Evolutionary conservation across 2,888 invertebrate genomes (phyloP).

Genomic region (Agrotis exclamationis): DNA sequence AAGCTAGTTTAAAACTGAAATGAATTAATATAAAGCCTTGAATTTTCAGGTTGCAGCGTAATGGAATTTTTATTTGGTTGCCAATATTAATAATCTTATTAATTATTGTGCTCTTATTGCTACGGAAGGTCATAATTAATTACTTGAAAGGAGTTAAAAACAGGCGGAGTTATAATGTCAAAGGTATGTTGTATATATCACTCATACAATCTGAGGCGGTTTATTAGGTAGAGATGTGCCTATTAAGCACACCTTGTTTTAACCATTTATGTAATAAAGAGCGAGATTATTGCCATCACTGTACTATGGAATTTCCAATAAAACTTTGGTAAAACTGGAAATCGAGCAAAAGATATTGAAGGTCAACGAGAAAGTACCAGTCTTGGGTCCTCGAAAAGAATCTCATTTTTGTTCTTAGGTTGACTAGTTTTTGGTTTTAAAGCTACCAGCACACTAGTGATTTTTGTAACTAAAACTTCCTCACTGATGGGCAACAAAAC

Average conservation of each 20-base stretch:
- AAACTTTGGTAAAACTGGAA: neutral
- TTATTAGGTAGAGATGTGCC: neutral
- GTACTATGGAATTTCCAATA: neutral
- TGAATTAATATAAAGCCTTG: neutral
- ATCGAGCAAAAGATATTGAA: neutral
- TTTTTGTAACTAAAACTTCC: no score
- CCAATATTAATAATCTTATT: slow-evolving; percentile 7
- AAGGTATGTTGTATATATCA: slow-evolving; percentile 54
- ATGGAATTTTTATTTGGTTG: slow-evolving; percentile 25
- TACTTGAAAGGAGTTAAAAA: slow-evolving; percentile 27
- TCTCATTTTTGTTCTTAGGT: no score
- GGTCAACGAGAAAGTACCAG: neutral
- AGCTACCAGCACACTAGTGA: no score
- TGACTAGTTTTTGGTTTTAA: no score
- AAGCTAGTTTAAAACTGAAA: neutral
- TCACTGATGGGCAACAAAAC: no score
- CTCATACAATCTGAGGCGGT: neutral
- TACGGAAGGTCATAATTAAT: slow-evolving; percentile 30
- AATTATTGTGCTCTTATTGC: slow-evolving; percentile 22
- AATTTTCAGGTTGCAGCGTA: slow-evolving; percentile 24
- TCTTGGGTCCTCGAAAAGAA: no score
- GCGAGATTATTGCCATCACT: neutral
- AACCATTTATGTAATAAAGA: no score
- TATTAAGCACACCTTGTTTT: neutral
- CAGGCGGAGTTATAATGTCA: slow-evolving; percentile 47